Evolutionary conservation across 1,140 invertebrate genomes (phyloP).

Genomic region (Nasonia longicornis): DNA sequence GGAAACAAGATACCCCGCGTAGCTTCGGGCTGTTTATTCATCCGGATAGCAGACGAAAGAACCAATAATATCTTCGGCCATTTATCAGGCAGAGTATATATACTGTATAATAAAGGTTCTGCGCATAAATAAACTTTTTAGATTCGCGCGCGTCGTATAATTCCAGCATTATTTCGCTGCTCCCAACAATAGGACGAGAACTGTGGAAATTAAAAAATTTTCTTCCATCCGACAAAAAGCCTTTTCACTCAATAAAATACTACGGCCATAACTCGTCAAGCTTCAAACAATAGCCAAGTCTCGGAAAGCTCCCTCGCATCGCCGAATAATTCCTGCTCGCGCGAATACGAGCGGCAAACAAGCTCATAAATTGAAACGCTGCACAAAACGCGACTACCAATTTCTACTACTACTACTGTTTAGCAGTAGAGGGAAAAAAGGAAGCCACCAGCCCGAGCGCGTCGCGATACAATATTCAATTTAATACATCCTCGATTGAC

Average conservation of each 20-base stretch:
- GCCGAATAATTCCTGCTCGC: not conserved
- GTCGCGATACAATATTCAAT: conserved; percentile 42
- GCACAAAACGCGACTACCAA: conserved; percentile 5
- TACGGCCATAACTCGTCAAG: not conserved
- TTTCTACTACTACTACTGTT: too few relatives aligned
- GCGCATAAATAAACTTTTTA: too few relatives aligned
- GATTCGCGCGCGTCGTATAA: too few relatives aligned
- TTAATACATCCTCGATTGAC: conserved; percentile 45
- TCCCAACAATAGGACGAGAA: not conserved
- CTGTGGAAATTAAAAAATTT: not conserved
- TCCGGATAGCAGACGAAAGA: too few relatives aligned
- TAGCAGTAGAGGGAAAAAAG: not conserved
- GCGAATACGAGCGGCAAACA: conserved; percentile 7
- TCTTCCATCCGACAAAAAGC: too few relatives aligned
- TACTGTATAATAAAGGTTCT: too few relatives aligned
- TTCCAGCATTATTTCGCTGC: too few relatives aligned
- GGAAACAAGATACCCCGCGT: too few relatives aligned
- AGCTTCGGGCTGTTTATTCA: too few relatives aligned
- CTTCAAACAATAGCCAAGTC: not conserved
- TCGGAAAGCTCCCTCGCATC: not conserved
- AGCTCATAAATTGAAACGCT: conserved; percentile 35
- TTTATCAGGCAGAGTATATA: too few relatives aligned
- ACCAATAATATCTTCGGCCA: too few relatives aligned
- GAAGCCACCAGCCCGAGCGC: not conserved
- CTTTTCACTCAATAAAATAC: not conserved